These are phyloP conservation scores for Poeciliopsis presidionis DNA, from an alignment of 2,797 vertebrate species.

Conservation along the genomic window DNA sequence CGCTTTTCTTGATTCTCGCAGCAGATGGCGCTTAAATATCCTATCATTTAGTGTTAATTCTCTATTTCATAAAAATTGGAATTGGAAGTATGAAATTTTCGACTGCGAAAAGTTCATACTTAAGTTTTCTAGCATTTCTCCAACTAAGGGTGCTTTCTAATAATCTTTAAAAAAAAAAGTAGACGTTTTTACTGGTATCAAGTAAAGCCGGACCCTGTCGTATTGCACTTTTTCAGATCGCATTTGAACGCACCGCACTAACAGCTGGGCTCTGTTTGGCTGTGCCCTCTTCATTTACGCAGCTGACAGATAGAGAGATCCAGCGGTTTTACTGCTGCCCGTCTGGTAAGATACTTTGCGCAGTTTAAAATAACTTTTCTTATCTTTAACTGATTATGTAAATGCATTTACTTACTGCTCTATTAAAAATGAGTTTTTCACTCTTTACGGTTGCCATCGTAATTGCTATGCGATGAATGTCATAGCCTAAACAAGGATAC, in stretches of 20 bases:
- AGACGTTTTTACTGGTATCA: fast-evolving
- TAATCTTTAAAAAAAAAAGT: too few relatives aligned
- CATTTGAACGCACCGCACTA: slow-evolving; percentile 27
- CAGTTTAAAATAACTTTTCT: background rate
- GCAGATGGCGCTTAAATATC: background rate
- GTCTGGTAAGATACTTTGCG: slow-evolving; percentile 30
- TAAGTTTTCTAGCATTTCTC: background rate
- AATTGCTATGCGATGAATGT: background rate
- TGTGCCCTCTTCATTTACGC: background rate
- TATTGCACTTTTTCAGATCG: background rate
- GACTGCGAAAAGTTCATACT: background rate
- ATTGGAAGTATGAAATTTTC: background rate
- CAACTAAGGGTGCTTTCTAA: background rate
- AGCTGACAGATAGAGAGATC: slow-evolving; percentile 32
- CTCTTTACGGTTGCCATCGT: background rate
- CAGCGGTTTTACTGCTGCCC: background rate
- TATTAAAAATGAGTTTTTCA: background rate
- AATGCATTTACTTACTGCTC: background rate
- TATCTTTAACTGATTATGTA: background rate
- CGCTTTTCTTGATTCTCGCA: background rate
- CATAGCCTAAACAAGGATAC: background rate
- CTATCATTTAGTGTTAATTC: background rate
- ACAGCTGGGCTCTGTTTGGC: background rate
- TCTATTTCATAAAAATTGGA: background rate
- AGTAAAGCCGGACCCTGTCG: fast-evolving